Conservation (phyloP, 1,140 invertebrate species). For the Phocides pigmalion region DNA sequence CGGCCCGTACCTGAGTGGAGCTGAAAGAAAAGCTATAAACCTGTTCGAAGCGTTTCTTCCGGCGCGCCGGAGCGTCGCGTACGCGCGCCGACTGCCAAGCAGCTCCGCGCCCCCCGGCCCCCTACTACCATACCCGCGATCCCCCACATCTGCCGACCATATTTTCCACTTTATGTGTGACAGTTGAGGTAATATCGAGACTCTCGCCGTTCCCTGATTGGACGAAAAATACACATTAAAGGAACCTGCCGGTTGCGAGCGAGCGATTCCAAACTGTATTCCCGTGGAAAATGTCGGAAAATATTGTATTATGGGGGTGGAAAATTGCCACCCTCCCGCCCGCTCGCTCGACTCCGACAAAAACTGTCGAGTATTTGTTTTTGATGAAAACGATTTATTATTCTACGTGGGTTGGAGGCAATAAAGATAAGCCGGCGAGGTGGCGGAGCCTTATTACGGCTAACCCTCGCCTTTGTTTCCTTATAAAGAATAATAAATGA, state of each 20-base stretch:
- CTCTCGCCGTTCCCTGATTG: constrained; percentile 83
- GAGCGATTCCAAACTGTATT: constrained; percentile 82
- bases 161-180: constrained; percentile 86
- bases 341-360: constrained; percentile 81
- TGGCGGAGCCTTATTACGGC: constrained; percentile 83
- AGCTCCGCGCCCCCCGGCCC: constrained; percentile 46
- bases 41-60: constrained; percentile 80
- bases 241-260: constrained; percentile 78
- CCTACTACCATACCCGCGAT: constrained; percentile 41
- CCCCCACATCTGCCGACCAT: constrained; percentile 83
- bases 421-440: constrained; percentile 84
- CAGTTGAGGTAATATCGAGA: constrained; percentile 85
- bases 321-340: constrained; percentile 81
- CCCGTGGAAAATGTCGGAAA: constrained; percentile 82
- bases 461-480: constrained; percentile 84
- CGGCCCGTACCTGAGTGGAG: constrained; percentile 82
- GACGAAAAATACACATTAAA: constrained; percentile 85
- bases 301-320: constrained; percentile 83
- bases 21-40: constrained; percentile 85
- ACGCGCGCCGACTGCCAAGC: constrained; percentile 78
- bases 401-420: constrained; percentile 84
- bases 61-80: constrained; percentile 79
- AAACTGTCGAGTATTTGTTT: constrained; percentile 84
- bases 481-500: constrained; percentile 84
- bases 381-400: constrained; percentile 84